These are phyloP conservation scores for Tridacna crocea DNA, from an alignment of 2,888 invertebrate species.

Conservation along the genomic window DNA sequence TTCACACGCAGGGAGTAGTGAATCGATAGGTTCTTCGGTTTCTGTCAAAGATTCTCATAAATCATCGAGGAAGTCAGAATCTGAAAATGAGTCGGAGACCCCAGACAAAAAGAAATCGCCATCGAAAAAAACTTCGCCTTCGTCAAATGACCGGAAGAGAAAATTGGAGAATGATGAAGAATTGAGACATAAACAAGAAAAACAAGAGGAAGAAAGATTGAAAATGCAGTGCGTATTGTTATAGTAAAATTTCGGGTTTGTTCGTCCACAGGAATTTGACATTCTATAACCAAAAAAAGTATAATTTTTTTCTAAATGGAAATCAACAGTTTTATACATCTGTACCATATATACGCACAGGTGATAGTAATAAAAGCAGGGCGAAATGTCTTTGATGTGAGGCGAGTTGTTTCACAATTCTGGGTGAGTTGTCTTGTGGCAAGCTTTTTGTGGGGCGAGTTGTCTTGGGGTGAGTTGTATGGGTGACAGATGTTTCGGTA, in stretches of 20 bases:
- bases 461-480: too few species aligned
- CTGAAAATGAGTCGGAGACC: conserved; percentile 58
- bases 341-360: background rate
- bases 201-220: conserved; percentile 96
- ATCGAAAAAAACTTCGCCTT: conserved; percentile 47
- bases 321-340: background rate
- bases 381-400: background rate
- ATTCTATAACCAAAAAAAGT: too few species aligned
- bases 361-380: too few species aligned
- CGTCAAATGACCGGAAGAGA: conserved; percentile 67
- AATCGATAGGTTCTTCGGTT: background rate
- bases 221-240: conserved; percentile 94
- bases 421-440: too few species aligned
- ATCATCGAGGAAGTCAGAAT: conserved; percentile 40
- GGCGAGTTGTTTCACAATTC: too few species aligned
- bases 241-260: background rate
- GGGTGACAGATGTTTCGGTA: too few species aligned
- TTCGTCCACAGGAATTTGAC: background rate
- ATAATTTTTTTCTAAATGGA: background rate
- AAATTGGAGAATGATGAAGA: conserved; percentile 72
- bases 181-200: conserved; percentile 85
- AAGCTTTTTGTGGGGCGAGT: too few species aligned
- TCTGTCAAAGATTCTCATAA: conserved; percentile 32
- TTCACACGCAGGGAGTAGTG: background rate
- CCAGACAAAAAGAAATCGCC: conserved; percentile 59